Base-by-base conservation (phyloP, 2,888 invertebrate species). In the Salpingus planirostris region DNA sequence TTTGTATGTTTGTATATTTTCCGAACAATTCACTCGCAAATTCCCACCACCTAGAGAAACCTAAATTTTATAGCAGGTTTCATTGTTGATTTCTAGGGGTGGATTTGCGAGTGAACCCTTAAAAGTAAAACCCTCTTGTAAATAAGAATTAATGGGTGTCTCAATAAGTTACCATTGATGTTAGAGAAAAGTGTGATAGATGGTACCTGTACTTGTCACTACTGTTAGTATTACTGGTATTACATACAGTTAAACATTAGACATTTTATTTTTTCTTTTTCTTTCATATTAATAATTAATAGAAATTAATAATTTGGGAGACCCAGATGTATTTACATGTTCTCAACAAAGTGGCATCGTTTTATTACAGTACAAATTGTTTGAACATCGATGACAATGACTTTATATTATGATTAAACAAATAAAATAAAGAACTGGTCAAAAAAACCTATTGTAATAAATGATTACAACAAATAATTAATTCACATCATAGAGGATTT, bases 121-220 rank as follows among this genome's bases (percentile, higher is more conserved):
- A n/a, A n/a, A n/a, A n/a, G n/a, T n/a, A n/a, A n/a, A n/a, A n/a
- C n/a, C n/a, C n/a, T n/a, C n/a, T n/a, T n/a, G n/a, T n/a, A n/a
- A n/a, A n/a, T n/a, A n/a, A n/a, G n/a, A n/a, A n/a, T n/a, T n/a
- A n/a, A n/a, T n/a, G n/a, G n/a, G n/a, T n/a, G n/a, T n/a, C n/a
- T n/a, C n/a, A n/a, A n/a, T n/a, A 44, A 45, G 47, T 49, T 49
- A 50, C 49, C 49, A 49, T 54, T 49, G 48, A 48, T 52, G 53
- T 52, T 54, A 54, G 51, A 46, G 52, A 45, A 45, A 39, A 41
- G 52, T 50, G 53, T 57, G 55, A 55, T 55, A 54, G 55, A 41
- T 49, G 44, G 55, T 57, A 57, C 54, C 54, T 55, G 54, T 53
- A 43, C 42, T 38, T 47, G 38, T 46, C 25, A 42, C 41, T 40